A percentile compares a stretch with the other conserved stretches of the same genome.
Conservation (phyloP, 2,113 vertebrate species). For the Eudyptes chrysolophus region DNA sequence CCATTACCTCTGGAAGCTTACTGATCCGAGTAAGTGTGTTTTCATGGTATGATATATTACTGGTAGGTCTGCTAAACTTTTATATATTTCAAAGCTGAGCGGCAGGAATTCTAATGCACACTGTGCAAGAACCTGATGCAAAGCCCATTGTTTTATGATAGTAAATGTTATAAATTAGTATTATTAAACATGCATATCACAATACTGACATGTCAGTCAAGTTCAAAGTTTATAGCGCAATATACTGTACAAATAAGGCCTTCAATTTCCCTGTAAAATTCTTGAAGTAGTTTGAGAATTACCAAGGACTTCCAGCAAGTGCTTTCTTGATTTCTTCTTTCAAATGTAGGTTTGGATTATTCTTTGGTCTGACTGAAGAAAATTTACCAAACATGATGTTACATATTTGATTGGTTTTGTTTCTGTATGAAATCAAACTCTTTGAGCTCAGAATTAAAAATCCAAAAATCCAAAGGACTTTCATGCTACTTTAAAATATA, state of each 20-base stretch:
- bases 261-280: background rate
- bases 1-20: background rate
- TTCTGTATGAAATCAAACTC: background rate
- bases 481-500: background rate
- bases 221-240: background rate
- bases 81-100: background rate
- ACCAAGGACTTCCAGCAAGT: slow-evolving; percentile 7
- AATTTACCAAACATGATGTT: background rate
- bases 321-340: slow-evolving; percentile 31
- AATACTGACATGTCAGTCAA: background rate
- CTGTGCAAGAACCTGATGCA: background rate
- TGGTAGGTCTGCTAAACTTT: background rate
- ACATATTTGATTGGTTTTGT: background rate
- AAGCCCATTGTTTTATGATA: background rate
- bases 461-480: background rate
- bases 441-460: background rate
- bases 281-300: background rate
- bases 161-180: background rate
- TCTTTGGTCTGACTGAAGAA: background rate
- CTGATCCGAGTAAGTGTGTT: background rate
- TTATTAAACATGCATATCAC: background rate
- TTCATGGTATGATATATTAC: background rate
- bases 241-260: background rate
- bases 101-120: background rate
- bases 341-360: background rate